Percentiles rank a stretch among this genome's conserved stretches.
Evolutionary conservation across 2,888 invertebrate species (phyloP).

Genomic region (Archips crataeganus): DNA sequence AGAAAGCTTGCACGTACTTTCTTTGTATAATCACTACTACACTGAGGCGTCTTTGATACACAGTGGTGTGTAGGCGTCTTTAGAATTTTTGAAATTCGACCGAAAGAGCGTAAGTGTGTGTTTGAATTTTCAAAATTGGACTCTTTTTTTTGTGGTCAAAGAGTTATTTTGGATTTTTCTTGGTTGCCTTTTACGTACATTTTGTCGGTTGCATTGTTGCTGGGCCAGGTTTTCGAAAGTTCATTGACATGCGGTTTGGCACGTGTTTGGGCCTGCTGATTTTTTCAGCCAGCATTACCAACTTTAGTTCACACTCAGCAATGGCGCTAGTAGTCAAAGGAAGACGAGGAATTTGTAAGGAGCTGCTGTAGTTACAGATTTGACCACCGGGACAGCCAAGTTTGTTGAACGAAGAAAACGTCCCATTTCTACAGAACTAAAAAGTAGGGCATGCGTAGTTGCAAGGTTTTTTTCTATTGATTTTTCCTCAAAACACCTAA

Average conservation of each 20-base stretch:
- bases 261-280: slow-evolving; percentile 72
- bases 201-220: slow-evolving; percentile 51
- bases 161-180: slow-evolving; percentile 60
- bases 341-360: slow-evolving; percentile 3
- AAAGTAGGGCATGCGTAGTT: slow-evolving; percentile 74
- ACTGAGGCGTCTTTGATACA: slow-evolving; percentile 58
- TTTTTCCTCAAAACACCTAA: slow-evolving; percentile 63
- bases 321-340: slow-evolving; percentile 4
- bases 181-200: slow-evolving; percentile 54
- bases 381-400: slow-evolving; percentile 16
- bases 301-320: slow-evolving; percentile 7
- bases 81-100: slow-evolving; percentile 71
- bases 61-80: slow-evolving; percentile 72
- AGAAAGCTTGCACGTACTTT: slow-evolving; percentile 83
- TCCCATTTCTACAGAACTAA: slow-evolving; percentile 71
- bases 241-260: slow-evolving; percentile 83
- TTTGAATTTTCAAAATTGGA: slow-evolving; percentile 68
- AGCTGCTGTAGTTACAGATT: slow-evolving; percentile 21
- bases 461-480: slow-evolving; percentile 59
- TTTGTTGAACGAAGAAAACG: slow-evolving; percentile 60
- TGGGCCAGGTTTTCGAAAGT: slow-evolving; percentile 75
- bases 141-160: slow-evolving; percentile 58
- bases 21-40: slow-evolving; percentile 65
- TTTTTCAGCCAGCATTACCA: slow-evolving; percentile 61
- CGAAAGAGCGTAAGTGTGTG: slow-evolving; percentile 73